Evolutionary conservation across 1,140 invertebrate genomes (phyloP), one percentile per base, ranked within the genome.

Genomic region (Bombus fervidus): DNA sequence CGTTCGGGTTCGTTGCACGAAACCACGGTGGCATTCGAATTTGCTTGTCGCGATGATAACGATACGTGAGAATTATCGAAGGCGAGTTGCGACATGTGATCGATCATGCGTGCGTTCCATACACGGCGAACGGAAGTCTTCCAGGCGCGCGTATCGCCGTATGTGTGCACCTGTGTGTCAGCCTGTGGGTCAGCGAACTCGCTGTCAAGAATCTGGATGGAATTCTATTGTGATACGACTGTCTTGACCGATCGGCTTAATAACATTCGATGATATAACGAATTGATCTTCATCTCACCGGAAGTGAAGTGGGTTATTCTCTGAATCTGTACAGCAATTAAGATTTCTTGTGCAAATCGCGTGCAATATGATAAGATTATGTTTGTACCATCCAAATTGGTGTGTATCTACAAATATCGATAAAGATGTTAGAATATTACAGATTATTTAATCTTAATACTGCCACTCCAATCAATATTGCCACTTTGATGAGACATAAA

Each of bases 101-200:
- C 77, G 59, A 72, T 76, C 53, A 62, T 76, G 43, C 66, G 31
- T 15, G 57, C 86, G 64, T 89, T 80, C 90, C 78, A 66, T 89
- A 88, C 57, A 89, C 78, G 86, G 87, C 37, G 76, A 91, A 83
- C 90, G 90, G 89, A 91, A 91, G 89, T 83, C 86, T 81, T 87
- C 73, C 73, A 85, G 34, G 73, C 83, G 72, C 69, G 86, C 81
- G 83, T 66, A 81, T 15, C 74, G 57, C 79, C 68, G 81, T 87
- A 43, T 53, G 83, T 74, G 89, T 76, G 66, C 77, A 81, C 43
- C 77, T 73, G 74, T 86, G 66, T 81, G 81, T 66, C 47, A 59
- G 85, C 69, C 71, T 25, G 37, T 83, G 74, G 90, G 90, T 91
- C 90, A 91, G 74, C 90, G 88, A 91, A 91, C 90, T 82, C 84